These are phyloP conservation scores for Staurois parvus DNA, from an alignment of 2,797 vertebrate genomes.

Conservation along the genomic window DNA sequence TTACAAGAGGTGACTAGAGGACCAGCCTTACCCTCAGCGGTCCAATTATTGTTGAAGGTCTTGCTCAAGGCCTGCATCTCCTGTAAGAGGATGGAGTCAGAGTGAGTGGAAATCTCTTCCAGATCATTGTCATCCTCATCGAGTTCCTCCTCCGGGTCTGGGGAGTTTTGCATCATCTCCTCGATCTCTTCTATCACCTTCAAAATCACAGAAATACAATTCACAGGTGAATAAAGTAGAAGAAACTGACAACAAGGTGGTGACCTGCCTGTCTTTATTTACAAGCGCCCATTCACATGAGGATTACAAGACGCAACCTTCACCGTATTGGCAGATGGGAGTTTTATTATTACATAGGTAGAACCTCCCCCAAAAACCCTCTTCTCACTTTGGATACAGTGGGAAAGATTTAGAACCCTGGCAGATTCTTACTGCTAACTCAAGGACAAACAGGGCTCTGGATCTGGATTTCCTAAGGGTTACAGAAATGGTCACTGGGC, in stretches of 20 bases:
- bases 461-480: too few species aligned
- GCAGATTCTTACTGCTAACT: too few species aligned
- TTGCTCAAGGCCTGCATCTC: slow-evolving; percentile 88
- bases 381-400: too few species aligned
- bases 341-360: too few species aligned
- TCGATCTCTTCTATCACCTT: slow-evolving; percentile 95
- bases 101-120: slow-evolving; percentile 79
- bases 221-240: background rate
- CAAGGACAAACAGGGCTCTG: too few species aligned
- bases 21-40: slow-evolving; percentile 81
- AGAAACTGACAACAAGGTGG: background rate
- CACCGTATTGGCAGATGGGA: too few species aligned
- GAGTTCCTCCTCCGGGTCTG: slow-evolving; percentile 88
- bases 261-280: too few species aligned
- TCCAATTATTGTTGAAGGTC: slow-evolving; percentile 91
- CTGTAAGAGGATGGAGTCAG: slow-evolving; percentile 84
- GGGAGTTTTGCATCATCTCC: slow-evolving; percentile 97
- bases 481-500: too few species aligned
- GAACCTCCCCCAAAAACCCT: too few species aligned
- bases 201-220: background rate
- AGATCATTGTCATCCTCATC: slow-evolving; percentile 85
- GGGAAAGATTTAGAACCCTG: too few species aligned
- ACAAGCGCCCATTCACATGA: too few species aligned
- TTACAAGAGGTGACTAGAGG: background rate
- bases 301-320: too few species aligned